Percentiles rank a stretch among this genome's conserved stretches.
Conservation (phyloP, 2,888 invertebrate genomes). For the Epinotia brunnichana region DNA sequence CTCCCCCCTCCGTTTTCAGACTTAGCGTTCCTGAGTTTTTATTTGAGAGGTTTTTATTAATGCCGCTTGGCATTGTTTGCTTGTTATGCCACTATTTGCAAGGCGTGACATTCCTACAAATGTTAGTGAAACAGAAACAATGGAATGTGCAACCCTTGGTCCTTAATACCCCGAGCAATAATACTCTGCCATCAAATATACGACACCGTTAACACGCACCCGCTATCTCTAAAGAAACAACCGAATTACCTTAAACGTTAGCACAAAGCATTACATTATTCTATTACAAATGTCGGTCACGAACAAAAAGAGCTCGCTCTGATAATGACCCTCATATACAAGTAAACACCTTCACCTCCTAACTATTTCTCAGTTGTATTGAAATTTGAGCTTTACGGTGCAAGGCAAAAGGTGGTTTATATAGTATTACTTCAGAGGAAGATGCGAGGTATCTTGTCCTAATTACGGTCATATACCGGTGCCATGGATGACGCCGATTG, state of each 20-base stretch:
- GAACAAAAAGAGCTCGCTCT: slow-evolving; percentile 62
- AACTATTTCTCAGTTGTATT: slow-evolving; percentile 34
- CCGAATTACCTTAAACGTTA: slow-evolving; percentile 60
- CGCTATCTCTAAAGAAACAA: slow-evolving; percentile 50
- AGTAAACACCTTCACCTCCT: slow-evolving; percentile 49
- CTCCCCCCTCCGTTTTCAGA: too few species aligned
- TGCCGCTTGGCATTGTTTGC: too few species aligned
- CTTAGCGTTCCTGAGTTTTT: too few species aligned
- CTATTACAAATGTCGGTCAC: slow-evolving; percentile 57
- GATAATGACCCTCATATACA: slow-evolving; percentile 53
- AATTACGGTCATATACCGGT: slow-evolving; percentile 55
- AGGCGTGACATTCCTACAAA: not conserved
- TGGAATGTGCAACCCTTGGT: slow-evolving; percentile 6
- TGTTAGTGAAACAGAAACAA: not conserved
- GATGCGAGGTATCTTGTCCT: slow-evolving; percentile 30
- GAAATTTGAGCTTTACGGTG: not conserved
- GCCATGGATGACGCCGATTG: slow-evolving; percentile 62
- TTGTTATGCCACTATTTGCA: too few species aligned
- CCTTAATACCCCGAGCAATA: slow-evolving; percentile 23
- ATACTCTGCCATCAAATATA: slow-evolving; percentile 52
- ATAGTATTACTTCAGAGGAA: not conserved
- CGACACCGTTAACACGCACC: slow-evolving; percentile 49
- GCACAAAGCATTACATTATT: slow-evolving; percentile 61
- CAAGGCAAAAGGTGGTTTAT: not conserved
- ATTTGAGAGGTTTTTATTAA: too few species aligned